Base-by-base conservation (phyloP, 2,888 invertebrate genomes). In the Sesamia inferens region DNA sequence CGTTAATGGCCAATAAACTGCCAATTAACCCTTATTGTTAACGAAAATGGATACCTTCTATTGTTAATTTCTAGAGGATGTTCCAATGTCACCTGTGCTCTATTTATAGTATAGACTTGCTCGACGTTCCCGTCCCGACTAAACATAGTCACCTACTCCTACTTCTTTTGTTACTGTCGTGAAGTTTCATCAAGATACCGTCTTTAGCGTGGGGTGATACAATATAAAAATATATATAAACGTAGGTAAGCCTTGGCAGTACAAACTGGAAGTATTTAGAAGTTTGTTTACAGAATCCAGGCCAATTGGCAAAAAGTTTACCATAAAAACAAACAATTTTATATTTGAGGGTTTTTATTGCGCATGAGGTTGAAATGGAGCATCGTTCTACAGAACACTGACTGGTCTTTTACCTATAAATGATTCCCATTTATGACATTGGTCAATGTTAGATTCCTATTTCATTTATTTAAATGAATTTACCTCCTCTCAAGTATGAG, bases 211-310 rank as follows among this genome's bases (percentile, higher is more conserved):
- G 48, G 48, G 54, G 42, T 61, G 63, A 64, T 51, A 58, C 5
- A n/a, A 42, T 74, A 22, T 51, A 58, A 69, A 65, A 63, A 68
- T 78, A 78, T 62, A 47, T 57, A 16, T 42, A 51, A 48, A 61
- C 59, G 72, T 68, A 47, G 48, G 51, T n/a, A 57, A 64, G 19
- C 63, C 63, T 84, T 84, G 84, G 84, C 82, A 70, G 61, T 54
- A 58, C 54, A 62, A 57, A 68, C 44, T 84, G 70, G 68, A 71
- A 70, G 82, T 72, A 58, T 71, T 61, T 39, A 3, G 57, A 66
- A 65, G 51, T 61, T 68, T 65, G 44, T 71, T 65, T 69, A 67
- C 58, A 10, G 39, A 71, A 59, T 22, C 47, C 14, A 58, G 22
- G 68, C 58, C 44, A 80, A 68, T 55, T 80, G 68, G 47, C 58